Conservation (phyloP, 2,797 vertebrate species). For the Acanthopagrus latus region DNA sequence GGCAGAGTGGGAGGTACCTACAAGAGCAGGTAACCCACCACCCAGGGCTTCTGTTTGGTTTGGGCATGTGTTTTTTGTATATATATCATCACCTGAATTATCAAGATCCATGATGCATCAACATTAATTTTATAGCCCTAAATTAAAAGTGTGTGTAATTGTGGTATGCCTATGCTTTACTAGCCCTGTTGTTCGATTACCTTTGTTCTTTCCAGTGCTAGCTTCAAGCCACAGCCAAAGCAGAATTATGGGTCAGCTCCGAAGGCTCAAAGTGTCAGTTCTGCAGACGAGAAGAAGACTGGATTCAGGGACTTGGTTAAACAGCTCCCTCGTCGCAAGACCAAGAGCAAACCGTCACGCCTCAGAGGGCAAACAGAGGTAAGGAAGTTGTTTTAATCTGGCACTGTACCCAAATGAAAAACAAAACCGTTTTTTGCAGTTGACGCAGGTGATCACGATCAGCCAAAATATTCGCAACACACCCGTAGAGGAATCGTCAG, state of each 20-base stretch:
- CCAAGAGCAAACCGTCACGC: constrained; percentile 28
- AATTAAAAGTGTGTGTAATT: background rate
- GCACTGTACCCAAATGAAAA: background rate
- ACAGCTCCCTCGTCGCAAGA: constrained; percentile 56
- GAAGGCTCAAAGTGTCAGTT: constrained; percentile 75
- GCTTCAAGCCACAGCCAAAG: constrained; percentile 45
- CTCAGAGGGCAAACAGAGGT: constrained; percentile 49
- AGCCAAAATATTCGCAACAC: background rate
- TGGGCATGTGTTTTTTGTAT: background rate
- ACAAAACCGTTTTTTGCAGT: background rate
- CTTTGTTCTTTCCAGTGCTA: background rate
- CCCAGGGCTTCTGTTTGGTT: background rate
- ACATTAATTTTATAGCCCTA: background rate
- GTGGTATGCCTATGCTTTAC: background rate
- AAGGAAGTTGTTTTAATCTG: background rate
- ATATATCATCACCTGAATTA: too few relatives aligned
- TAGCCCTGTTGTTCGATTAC: background rate
- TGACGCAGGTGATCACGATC: background rate
- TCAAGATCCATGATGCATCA: background rate
- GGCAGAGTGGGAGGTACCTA: constrained; percentile 86
- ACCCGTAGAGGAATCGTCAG: background rate
- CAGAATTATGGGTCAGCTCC: constrained; percentile 62
- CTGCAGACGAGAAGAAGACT: constrained; percentile 82
- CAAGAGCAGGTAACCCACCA: constrained; percentile 81
- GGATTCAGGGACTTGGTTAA: constrained; percentile 82